These are phyloP conservation scores for Parotia lawesii DNA, from an alignment of 2,113 vertebrate species.

Conservation along the genomic window DNA sequence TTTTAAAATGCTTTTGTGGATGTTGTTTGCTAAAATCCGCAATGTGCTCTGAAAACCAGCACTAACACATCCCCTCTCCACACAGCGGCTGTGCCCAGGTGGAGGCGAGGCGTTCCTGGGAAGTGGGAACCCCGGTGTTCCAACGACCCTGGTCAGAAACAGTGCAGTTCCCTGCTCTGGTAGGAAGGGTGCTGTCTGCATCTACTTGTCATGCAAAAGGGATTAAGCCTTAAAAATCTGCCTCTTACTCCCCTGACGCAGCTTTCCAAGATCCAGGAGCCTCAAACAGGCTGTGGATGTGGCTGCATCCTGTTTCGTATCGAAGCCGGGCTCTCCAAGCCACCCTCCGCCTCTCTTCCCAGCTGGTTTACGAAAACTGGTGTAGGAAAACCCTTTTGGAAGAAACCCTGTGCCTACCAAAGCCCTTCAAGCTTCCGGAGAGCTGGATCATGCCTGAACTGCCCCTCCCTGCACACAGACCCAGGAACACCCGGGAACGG, in stretches of 20 bases:
- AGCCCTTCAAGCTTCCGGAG: background rate
- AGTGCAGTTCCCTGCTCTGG: background rate
- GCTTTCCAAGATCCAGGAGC: background rate
- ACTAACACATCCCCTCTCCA: fast-evolving
- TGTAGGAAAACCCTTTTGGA: background rate
- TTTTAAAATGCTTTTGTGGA: background rate
- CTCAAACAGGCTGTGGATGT: background rate
- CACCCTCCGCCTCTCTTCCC: fast-evolving
- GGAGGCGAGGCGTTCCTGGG: background rate
- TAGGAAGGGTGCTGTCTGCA: background rate
- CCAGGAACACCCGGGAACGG: background rate
- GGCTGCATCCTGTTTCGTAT: fast-evolving
- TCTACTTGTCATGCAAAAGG: fast-evolving
- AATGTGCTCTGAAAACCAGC: background rate
- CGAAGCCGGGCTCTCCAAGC: fast-evolving
- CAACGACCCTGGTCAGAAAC: fast-evolving
- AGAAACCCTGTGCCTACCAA: background rate
- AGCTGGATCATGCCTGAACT: background rate
- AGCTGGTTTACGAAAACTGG: background rate
- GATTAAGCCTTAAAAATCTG: background rate
- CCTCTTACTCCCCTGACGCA: background rate
- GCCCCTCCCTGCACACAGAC: fast-evolving
- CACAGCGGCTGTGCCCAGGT: background rate
- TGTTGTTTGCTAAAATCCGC: background rate
- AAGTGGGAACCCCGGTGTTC: background rate